Percentiles rank a stretch among this genome's conserved stretches.
Conservation (phyloP, 1,140 invertebrate species). For the Heliconius hewitsoni region DNA sequence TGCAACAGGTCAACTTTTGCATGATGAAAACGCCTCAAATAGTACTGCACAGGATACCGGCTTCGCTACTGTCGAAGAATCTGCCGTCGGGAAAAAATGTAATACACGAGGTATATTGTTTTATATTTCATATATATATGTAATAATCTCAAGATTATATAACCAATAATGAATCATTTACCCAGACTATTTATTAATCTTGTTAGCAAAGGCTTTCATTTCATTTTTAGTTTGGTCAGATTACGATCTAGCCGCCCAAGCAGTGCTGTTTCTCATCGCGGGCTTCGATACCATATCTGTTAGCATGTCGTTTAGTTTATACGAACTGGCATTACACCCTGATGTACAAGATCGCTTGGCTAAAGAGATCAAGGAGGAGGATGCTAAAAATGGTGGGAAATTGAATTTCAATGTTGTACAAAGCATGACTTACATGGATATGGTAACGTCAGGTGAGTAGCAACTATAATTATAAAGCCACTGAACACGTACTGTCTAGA, state of each 20-base stretch:
- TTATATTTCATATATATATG: not conserved
- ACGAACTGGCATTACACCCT: slow-evolving; percentile 82
- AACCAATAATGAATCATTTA: not conserved
- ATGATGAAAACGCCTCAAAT: slow-evolving; percentile 44
- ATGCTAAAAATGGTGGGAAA: slow-evolving; percentile 65
- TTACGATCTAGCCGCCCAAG: slow-evolving; percentile 61
- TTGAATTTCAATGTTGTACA: slow-evolving; percentile 80
- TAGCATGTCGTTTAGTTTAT: slow-evolving; percentile 80
- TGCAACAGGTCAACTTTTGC: slow-evolving; percentile 42
- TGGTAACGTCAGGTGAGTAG: slow-evolving; percentile 77
- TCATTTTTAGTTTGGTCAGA: slow-evolving; percentile 46
- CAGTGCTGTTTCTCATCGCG: slow-evolving; percentile 72
- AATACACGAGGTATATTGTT: slow-evolving; percentile 45
- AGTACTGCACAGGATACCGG: slow-evolving; percentile 54
- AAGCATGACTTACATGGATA: slow-evolving; percentile 85
- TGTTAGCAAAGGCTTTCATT: too few relatives aligned
- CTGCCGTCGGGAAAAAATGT: slow-evolving; percentile 55
- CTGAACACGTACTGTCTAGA: too few relatives aligned
- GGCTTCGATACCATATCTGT: slow-evolving; percentile 85
- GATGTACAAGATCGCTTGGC: slow-evolving; percentile 83
- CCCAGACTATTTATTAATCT: not conserved
- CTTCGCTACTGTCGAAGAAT: slow-evolving; percentile 76
- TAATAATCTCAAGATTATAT: not conserved
- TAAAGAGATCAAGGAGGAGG: slow-evolving; percentile 80
- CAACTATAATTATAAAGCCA: too few relatives aligned